Conservation (phyloP, 2,888 invertebrate species). For the Sminthurinus aureus region DNA sequence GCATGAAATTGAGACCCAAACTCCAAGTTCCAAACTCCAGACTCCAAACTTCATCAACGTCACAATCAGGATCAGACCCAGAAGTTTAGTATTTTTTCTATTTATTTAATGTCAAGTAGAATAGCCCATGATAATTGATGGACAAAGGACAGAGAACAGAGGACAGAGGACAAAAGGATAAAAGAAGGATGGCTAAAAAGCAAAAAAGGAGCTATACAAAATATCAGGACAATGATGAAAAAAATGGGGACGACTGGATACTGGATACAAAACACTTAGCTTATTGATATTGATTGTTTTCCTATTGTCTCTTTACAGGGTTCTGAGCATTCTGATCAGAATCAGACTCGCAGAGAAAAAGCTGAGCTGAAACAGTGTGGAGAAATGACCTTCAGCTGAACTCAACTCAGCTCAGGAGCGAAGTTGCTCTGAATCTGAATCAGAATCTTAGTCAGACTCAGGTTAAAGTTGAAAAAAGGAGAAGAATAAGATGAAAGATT, state of each 20-base stretch:
- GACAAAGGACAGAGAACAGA: background rate
- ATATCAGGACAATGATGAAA: too few species aligned
- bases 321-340: slow-evolving; percentile 4
- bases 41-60: too few species aligned
- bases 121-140: background rate
- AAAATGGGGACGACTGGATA: too few species aligned
- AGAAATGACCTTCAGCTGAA: background rate
- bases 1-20: too few species aligned
- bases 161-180: background rate
- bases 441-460: background rate
- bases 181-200: too few species aligned
- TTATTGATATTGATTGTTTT: slow-evolving; percentile 9
- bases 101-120: background rate
- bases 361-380: too few species aligned
- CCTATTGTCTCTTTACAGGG: background rate
- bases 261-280: background rate
- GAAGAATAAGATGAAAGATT: background rate
- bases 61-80: too few species aligned
- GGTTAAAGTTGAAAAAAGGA: too few species aligned
- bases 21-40: too few species aligned
- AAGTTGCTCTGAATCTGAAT: background rate
- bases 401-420: too few species aligned
- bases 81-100: background rate
- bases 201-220: too few species aligned
- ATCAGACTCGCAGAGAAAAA: background rate